Evolutionary conservation across 2,888 invertebrate species (phyloP), one percentile per base, ranked within the genome.

Genomic region (Brachyopa scutellaris): DNA sequence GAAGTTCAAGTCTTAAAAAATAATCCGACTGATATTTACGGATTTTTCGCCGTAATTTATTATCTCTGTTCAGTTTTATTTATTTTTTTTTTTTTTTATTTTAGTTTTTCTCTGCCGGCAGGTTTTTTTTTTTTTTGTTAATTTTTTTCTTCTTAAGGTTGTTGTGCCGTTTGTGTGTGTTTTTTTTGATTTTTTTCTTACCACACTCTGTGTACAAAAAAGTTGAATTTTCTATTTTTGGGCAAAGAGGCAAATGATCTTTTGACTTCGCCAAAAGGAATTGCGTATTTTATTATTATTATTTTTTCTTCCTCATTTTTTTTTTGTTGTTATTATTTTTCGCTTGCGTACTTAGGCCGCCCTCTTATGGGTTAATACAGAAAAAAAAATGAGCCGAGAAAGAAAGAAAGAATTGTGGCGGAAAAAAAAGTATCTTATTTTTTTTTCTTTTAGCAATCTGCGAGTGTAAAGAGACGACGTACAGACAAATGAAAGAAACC

Each of bases 221-320:
- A 76, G 74, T 80, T 76, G 80, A 45, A 70, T 82, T 82, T 82
- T 82, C 76, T 82, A 82, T 82, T 82, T 82, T 82, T 76, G 80
- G 80, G 62, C 76, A 76, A 76, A 76, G 80, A 82, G 64, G 80
- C 80, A 76, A 82, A 82, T 82, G 80, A 76, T 80, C 62, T 80
- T 62, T 69, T 79, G 67, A 74, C 80, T 80, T 74, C 47, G 36
- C 51, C 67, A 69, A 42, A 79, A 79, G 67, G 74, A 67, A 74
- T 55, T 40, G 47, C 55, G 62, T 55, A 53, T 36, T 53, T 42
- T 21, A 36, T 51, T 66, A 17, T 23, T 11, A 6, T 40, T 11
- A 33, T 15, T 36, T 47, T 13, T 19, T 51, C 8, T 42, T n/a
- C n/a, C n/a, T n/a, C n/a, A n/a, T n/a, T n/a, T 51, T 13, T 19